Conservation (phyloP, 2,113 vertebrate species). For the Gavia stellata region DNA sequence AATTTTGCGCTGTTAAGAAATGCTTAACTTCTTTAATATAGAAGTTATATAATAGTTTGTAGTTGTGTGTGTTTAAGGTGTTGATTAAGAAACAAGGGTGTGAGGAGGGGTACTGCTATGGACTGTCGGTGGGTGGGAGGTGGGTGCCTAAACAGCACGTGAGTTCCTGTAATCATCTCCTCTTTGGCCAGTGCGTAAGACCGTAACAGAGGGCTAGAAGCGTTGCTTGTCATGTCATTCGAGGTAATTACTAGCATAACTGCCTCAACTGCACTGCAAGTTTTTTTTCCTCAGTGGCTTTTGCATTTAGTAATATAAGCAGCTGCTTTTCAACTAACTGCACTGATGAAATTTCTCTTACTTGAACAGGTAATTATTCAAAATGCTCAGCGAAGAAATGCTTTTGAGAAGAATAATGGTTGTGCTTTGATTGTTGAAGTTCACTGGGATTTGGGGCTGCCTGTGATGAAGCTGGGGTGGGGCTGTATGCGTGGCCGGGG, state of each 20-base stretch:
- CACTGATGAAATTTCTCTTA: neutral
- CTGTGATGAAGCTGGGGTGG: neutral
- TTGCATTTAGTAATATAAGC: neutral
- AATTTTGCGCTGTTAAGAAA: neutral
- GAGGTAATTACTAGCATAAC: neutral
- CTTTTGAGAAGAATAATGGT: neutral
- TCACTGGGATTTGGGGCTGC: neutral
- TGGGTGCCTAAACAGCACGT: neutral
- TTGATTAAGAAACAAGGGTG: neutral
- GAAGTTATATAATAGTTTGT: neutral
- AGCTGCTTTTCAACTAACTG: neutral
- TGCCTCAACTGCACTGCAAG: neutral
- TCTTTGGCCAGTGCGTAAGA: neutral
- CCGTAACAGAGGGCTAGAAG: neutral
- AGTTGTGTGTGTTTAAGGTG: neutral
- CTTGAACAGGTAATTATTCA: neutral
- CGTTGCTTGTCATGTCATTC: neutral
- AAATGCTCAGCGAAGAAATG: neutral
- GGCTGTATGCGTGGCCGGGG: accelerated
- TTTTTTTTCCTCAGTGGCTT: neutral
- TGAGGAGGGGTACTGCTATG: neutral
- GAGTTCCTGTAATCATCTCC: neutral
- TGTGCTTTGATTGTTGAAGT: neutral
- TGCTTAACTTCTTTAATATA: neutral
- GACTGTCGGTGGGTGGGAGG: neutral